These are phyloP conservation scores for Zapus hudsonius DNA, from an alignment of 2,113 vertebrate genomes.

Conservation along the genomic window DNA sequence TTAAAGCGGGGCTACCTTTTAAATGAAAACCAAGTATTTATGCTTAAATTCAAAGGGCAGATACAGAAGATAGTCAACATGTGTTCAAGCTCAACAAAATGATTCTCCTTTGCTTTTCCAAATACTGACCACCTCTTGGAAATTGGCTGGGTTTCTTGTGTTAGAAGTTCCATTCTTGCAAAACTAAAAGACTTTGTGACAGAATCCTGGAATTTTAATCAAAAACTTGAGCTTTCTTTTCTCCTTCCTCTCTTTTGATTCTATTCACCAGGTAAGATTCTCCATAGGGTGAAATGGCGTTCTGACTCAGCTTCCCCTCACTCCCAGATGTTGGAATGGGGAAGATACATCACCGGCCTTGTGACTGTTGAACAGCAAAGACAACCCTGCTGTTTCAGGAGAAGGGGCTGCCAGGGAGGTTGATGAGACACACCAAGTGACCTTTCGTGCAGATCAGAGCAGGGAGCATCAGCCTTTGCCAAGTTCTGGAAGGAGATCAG, in stretches of 20 bases:
- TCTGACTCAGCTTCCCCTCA: not conserved
- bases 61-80: constrained; percentile 22
- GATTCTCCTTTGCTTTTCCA: constrained; percentile 43
- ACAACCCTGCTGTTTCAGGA: not conserved
- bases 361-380: not conserved
- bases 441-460: not conserved
- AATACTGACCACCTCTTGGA: not conserved
- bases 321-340: not conserved
- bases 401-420: not conserved
- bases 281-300: not conserved
- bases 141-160: not conserved
- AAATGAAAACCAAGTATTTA: constrained; percentile 56
- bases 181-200: constrained; percentile 42
- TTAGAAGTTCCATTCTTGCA: constrained; percentile 26
- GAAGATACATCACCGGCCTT: constrained; percentile 12
- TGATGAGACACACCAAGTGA: not conserved
- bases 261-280: not conserved
- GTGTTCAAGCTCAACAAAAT: constrained; percentile 18
- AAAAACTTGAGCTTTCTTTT: not conserved
- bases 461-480: not conserved
- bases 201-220: constrained; percentile 55
- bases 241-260: not conserved
- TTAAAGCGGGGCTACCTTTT: constrained; percentile 67
- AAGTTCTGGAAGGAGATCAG: not conserved
- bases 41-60: constrained; percentile 66